Base-by-base conservation (phyloP, 2,888 invertebrate species). In the Lydus trimaculatus region DNA sequence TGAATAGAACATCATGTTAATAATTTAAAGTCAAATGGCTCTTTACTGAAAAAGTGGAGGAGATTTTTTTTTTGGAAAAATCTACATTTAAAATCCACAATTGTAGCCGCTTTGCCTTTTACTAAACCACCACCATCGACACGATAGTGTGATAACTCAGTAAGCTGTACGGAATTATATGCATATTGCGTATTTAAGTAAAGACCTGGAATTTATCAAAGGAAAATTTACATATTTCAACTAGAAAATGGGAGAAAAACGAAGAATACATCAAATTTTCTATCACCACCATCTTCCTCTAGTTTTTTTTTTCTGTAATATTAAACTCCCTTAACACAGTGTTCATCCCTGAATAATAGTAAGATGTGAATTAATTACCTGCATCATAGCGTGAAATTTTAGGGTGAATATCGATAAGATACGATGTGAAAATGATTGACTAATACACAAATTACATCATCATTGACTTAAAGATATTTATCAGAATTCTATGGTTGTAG, bases 101-200 rank as follows among this genome's bases (percentile, higher is more conserved):
- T n/a, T 39, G 6, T n/a, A 39, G 39, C 39, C 23, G 23, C 15
- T 56, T 25, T 56, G 13, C 56, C 56, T 56, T 56, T 56, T 25
- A 56, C 25, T 6, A 56, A 25, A 23, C 23, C 13, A 52, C 4
- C 52, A 23, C 23, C 15, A n/a, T 17, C 17, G 9, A 13, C 11
- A 52, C 52, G 20, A 52, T 36, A 67, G 72, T 73, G 79, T 80
- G 80, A 81, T 81, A 81, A 80, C 80, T 78, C 76, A 69, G 74
- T 79, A 79, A 80, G 80, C 79, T 76, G 75, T 75, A 77, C 77
- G 78, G 78, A 78, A 79, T 80, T 80, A 79, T 78, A 80, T 79
- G 79, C 79, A 80, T 79, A 80, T 80, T 80, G 80, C 80, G 75
- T 79, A 78, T 79, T 28, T 78, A 79, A 76, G 77, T 74, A 62